Conservation (phyloP, 2,113 vertebrate species). For the Carlito syrichta region DNA sequence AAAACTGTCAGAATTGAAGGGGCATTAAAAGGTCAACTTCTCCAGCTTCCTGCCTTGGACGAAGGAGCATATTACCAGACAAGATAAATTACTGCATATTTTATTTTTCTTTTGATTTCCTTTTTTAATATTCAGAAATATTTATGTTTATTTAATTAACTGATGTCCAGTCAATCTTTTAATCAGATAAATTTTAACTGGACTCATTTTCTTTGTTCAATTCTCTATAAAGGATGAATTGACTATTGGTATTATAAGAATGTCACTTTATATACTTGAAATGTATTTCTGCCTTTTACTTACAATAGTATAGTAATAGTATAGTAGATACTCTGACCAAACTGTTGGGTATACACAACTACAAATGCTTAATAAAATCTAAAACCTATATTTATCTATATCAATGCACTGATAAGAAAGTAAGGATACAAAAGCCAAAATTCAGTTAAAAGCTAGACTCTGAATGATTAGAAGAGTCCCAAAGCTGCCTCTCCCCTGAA, state of each 20-base stretch:
- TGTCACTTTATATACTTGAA: neutral
- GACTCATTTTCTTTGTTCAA: neutral
- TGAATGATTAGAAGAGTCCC: neutral
- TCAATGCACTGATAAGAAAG: neutral
- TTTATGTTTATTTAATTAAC: neutral
- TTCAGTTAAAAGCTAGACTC: neutral
- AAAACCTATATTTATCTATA: neutral
- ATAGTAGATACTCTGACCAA: neutral
- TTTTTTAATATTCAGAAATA: constrained; percentile 1
- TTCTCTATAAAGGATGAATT: neutral
- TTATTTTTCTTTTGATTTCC: neutral
- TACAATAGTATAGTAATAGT: neutral
- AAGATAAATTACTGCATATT: neutral
- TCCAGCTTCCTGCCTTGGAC: neutral
- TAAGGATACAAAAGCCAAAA: neutral
- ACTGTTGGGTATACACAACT: neutral
- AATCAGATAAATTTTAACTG: neutral
- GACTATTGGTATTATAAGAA: neutral
- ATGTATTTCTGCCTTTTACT: neutral
- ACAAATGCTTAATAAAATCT: neutral
- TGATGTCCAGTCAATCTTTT: neutral
- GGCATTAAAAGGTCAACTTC: constrained; percentile 27
- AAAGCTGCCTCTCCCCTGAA: neutral
- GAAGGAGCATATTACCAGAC: neutral
- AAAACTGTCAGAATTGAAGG: constrained; percentile 31